Evolutionary conservation across 1,140 invertebrate species (phyloP), one percentile per base, ranked within the genome.

Genomic region (Holcopasites calliopsidis): DNA sequence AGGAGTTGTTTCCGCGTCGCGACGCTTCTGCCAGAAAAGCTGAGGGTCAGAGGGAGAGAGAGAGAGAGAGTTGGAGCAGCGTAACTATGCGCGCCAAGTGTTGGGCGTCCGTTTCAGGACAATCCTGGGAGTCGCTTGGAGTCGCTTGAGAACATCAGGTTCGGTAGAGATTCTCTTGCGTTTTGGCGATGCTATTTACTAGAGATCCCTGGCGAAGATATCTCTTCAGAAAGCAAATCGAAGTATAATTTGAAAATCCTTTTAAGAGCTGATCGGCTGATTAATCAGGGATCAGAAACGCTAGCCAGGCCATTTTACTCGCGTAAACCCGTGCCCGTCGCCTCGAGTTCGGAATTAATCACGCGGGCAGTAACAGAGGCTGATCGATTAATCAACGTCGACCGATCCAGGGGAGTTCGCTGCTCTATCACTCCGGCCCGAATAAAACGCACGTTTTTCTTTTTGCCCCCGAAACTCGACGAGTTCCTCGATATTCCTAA

Each of bases 51-150:
- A n/a, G n/a, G n/a, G n/a, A n/a, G n/a, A n/a, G n/a, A n/a, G n/a
- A n/a, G 5, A 23, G 38, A n/a, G 10, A n/a, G n/a, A n/a, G 13
- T 0, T 18, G 8, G 50, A 55, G 38, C 26, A 35, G 4, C 26
- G 65, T 31, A 68, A 55, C 52, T 26, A 57, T 57, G 44, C 38
- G 28, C 66, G 52, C 38, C 64, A 40, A 66, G 64, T 38, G n/a
- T 57, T 28, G 7, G 23, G 16, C 18, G 50, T 31, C 10, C 38
- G 26, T 69, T 69, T 3, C 38, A 57, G 52, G 38, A 44, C 38
- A 18, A 57, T 69, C 52, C 26, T 3, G 52, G n/a, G 52, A n/a
- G n/a, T n/a, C n/a, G n/a, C n/a, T n/a, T n/a, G 28, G 52, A 35
- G 66, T 57, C n/a, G 52, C 23, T 26, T 44, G 26, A 33, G 66